Base-by-base conservation (phyloP, 2,797 vertebrate species). In the Rhynchotus rufescens region DNA sequence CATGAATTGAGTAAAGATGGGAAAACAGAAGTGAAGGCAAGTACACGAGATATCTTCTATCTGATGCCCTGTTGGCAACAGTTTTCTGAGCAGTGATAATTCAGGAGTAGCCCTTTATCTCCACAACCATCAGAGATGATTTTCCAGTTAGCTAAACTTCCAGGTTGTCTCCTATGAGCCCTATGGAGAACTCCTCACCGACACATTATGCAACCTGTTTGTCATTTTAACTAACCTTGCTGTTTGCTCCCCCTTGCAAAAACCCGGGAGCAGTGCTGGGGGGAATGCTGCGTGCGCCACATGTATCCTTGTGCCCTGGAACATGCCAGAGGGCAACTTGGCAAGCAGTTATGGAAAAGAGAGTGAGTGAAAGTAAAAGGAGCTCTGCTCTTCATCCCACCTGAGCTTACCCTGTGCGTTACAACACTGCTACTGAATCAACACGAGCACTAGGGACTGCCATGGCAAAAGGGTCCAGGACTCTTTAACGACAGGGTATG, bases 121-220 rank as follows among this genome's bases (percentile, higher is more conserved):
- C 36, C 30, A 20, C 64, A 57, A 49, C 17, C 0, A 2, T 51
- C 22, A 40, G 88, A 73, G 54, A 47, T 64, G 40, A 86, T 91
- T 91, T 93, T 86, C 52, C 80, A 74, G 71, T 84, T 91, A 93
- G 72, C 54, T 88, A 84, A 22, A 94, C 32, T 84, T 87, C 60
- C 61, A 93, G 74, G 64, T 71, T 68, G 4, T 26, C 66, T 94
- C 64, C 47, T 0, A 0, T 60, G 73, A 84, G 86, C 38, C 64
- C 44, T 71, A 36, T 44, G 57, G 30, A 81, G 83, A 91, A 9
- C 38, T 57, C 52, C 71, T 83, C 76, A 61, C 9, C 1, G 1
- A 32, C 34, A 26, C 13, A 3, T 74, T 76, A 28, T 25, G 42
- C 32, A 83, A 15, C 23, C 52, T 28, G 34, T 65, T 77, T 80